Base-by-base conservation (phyloP, 2,113 vertebrate genomes). In the Odocoileus hemionus region DNA sequence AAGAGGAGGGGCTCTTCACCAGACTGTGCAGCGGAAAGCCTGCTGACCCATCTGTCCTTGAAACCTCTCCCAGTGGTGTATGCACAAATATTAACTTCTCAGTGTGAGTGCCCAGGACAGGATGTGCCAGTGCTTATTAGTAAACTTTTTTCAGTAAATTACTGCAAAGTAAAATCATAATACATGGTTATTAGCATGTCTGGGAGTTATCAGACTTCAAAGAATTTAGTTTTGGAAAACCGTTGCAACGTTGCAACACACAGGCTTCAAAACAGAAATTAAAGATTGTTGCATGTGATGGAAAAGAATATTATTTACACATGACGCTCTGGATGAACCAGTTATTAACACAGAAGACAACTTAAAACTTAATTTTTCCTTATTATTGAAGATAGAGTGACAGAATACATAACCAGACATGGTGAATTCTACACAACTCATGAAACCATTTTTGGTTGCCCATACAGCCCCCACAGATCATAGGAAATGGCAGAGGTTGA, bases 301-400 rank as follows among this genome's bases (percentile, higher is more conserved):
- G 30, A 92, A 89, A 94, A 95, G 36, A 94, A 96, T 45, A 94
- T 6, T 90, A 93, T 70, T 95, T 96, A 86, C 25, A 76, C 54
- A 96, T 80, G 87, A 88, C 45, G 52, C 36, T 87, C 94, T 94
- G 64, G 23, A 79, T 93, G 43, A 97, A 84, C 57, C 88, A 96
- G 93, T 94, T 89, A 82, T 95, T 93, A 86, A 91, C 7, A 74
- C 28, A 43, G 36, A 95, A 94, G 57, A 88, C 67, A 93, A 95
- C 80, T 93, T 88, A 80, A n/a, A 96, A 92, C 84, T 96, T 96
- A 96, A 85, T 94, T 90, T 96, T 97, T 84, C 64, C 12, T 87
- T 91, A 33, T 85, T 96, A 93, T 25, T 95, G 86, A 93, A 96
- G 86, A 95, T 87, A 67, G 3, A 78, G 61, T 45, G 15, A 79